Percentiles rank a stretch among this genome's conserved stretches.
These are phyloP conservation scores for Ateles fusciceps DNA, from an alignment of 2,797 vertebrate species.

Conservation along the genomic window DNA sequence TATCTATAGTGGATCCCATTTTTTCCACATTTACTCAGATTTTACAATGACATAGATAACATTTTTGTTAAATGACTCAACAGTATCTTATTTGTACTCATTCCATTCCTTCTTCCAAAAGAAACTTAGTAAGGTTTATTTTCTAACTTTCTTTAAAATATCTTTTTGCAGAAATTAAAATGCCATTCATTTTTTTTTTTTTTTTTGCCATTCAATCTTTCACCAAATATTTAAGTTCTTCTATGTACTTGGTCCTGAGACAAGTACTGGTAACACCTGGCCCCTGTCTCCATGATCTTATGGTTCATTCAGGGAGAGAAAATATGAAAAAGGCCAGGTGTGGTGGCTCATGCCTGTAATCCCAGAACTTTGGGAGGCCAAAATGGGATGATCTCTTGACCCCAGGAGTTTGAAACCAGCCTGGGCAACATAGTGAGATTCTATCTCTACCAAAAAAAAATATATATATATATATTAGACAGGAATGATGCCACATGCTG, in stretches of 20 bases:
- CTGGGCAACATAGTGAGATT: neutral
- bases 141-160: constrained; percentile 16
- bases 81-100: neutral
- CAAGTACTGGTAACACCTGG: neutral
- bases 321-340: neutral
- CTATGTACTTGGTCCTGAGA: neutral
- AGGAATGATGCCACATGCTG: neutral
- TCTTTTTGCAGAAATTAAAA: neutral
- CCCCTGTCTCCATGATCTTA: neutral
- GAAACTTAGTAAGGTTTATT: neutral
- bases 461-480: neutral
- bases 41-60: neutral
- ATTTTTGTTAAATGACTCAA: neutral
- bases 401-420: neutral
- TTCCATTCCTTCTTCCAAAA: neutral
- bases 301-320: neutral
- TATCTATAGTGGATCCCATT: neutral
- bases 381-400: neutral
- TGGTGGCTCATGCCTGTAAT: neutral
- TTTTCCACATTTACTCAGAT: neutral
- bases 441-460: neutral
- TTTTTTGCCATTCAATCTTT: neutral
- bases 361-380: neutral
- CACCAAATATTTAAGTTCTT: neutral
- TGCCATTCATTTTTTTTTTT: neutral